Percentiles rank a stretch among this genome's conserved stretches.
phyloP scores from a whole-genome alignment of 2,113 vertebrate genomes.

The Sebastes fasciatus region DNA sequence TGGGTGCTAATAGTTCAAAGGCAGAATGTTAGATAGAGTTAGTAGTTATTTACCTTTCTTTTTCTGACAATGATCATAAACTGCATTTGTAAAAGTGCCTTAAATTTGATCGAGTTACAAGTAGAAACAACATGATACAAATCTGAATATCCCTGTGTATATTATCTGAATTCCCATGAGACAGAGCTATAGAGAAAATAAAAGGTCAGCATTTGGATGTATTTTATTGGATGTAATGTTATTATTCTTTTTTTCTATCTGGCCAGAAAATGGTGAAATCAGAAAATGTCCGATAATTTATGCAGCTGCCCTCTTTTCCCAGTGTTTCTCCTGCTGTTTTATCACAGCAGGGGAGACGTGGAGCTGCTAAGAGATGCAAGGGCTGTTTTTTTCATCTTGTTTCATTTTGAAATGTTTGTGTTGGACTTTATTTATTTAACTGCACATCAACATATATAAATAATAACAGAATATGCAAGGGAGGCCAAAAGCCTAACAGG shows the following conservation, averaged over 20 bases:
- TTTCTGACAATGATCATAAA: neutral
- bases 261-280: conserved; percentile 29
- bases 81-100: neutral
- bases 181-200: neutral
- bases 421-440: neutral
- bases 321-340: conserved; percentile 61
- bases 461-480: too few relatives aligned
- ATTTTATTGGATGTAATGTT: conserved; percentile 24
- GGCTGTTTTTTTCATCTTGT: conserved; percentile 2
- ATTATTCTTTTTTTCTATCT: conserved; percentile 22
- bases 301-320: conserved; percentile 55
- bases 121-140: neutral
- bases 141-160: conserved; percentile 6
- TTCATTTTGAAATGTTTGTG: conserved; percentile 27
- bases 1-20: neutral
- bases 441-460: too few relatives aligned
- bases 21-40: neutral
- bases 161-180: neutral
- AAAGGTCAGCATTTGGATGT: conserved; percentile 23
- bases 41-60: neutral
- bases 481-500: too few relatives aligned
- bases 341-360: conserved; percentile 27
- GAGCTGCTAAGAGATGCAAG: conserved; percentile 36
- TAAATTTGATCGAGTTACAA: neutral
- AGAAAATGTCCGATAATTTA: conserved; percentile 68